phyloP scores from a whole-genome alignment of 1,140 invertebrate species.

The Halyomorpha halys region DNA sequence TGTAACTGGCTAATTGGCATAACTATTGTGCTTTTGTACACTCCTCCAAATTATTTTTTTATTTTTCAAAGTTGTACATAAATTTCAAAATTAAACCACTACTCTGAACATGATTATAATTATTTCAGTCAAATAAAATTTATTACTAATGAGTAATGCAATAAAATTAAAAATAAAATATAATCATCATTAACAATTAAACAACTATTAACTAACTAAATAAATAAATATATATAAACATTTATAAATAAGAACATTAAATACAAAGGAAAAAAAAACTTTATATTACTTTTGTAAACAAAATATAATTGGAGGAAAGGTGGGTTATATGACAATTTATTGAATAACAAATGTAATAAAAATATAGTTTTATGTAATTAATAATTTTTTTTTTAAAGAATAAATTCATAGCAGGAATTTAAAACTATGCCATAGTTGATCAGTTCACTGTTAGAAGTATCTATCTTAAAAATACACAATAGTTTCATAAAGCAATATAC shows the following conservation, averaged over 20 bases:
- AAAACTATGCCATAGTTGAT: no score
- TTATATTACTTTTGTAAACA: not conserved
- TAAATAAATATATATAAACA: slow-evolving; percentile 12
- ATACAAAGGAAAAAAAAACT: not conserved
- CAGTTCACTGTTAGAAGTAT: no score
- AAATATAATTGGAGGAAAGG: slow-evolving; percentile 6
- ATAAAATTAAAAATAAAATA: slow-evolving; percentile 14
- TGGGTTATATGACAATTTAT: not conserved
- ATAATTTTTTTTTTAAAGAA: not conserved
- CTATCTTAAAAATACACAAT: no score
- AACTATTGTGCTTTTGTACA: not conserved
- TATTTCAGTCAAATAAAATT: slow-evolving; percentile 11
- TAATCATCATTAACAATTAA: slow-evolving; percentile 6
- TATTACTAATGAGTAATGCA: slow-evolving; percentile 1
- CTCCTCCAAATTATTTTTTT: slow-evolving; percentile 5
- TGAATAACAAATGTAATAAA: not conserved
- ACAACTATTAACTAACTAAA: slow-evolving; percentile 7
- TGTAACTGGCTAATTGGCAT: not conserved
- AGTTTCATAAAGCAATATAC: no score
- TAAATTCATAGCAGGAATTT: no score
- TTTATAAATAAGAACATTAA: not conserved
- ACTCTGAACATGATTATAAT: slow-evolving; percentile 2
- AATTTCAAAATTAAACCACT: not conserved
- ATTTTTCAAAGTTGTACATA: no score
- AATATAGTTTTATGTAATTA: not conserved